These are phyloP conservation scores for Hipparchia sbordonii DNA, from an alignment of 2,888 invertebrate genomes.

Conservation along the genomic window DNA sequence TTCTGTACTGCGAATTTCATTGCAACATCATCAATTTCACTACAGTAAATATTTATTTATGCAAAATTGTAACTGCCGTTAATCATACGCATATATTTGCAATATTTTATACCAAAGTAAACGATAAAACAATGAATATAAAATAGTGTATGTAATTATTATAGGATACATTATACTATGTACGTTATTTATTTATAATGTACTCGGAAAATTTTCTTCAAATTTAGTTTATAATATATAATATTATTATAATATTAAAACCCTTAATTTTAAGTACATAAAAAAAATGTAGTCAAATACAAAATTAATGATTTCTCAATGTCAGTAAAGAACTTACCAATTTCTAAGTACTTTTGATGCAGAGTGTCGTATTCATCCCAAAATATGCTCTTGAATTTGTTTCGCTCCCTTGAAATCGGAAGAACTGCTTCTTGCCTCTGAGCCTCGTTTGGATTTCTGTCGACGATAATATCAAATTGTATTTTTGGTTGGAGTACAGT, in stretches of 20 bases:
- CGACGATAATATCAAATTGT: not conserved
- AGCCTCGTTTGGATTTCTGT: slow-evolving; percentile 93
- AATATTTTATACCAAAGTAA: slow-evolving; percentile 20
- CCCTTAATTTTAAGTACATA: too few species aligned
- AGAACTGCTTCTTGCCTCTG: slow-evolving; percentile 90
- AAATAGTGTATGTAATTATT: not conserved
- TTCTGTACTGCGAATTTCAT: slow-evolving; percentile 18
- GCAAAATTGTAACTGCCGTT: slow-evolving; percentile 21
- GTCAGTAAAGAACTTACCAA: slow-evolving; percentile 85
- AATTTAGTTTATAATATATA: too few species aligned
- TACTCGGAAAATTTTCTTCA: too few species aligned
- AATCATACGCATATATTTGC: slow-evolving; percentile 24
- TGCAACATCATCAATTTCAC: slow-evolving; percentile 30
- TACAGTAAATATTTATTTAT: slow-evolving; percentile 30
- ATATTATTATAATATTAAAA: too few species aligned
- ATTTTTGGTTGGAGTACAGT: not conserved
- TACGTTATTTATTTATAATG: too few species aligned
- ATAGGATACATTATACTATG: too few species aligned
- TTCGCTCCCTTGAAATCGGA: slow-evolving; percentile 91
- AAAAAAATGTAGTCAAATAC: too few species aligned
- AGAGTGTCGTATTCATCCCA: slow-evolving; percentile 97
- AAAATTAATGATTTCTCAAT: not conserved
- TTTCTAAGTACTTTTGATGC: slow-evolving; percentile 96
- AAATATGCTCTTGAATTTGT: slow-evolving; percentile 90
- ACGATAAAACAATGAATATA: slow-evolving; percentile 3